Percentiles rank a stretch among this genome's conserved stretches.
phyloP scores from a whole-genome alignment of 2,888 invertebrate species.

The Philopedon plagiatum region DNA sequence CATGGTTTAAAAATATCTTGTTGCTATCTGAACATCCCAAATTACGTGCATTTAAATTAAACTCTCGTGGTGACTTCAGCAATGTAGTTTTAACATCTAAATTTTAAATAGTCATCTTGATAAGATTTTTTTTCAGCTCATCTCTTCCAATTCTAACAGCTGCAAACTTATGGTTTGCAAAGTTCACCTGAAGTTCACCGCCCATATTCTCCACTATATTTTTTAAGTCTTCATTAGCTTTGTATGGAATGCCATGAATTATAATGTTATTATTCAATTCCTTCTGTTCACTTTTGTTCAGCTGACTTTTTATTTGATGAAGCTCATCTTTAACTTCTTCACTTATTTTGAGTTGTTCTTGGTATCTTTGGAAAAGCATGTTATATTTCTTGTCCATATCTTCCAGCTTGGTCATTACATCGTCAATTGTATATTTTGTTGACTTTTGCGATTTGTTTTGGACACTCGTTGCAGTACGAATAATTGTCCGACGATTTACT shows the following conservation, averaged over 20 bases:
- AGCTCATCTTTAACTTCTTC: conserved; percentile 9
- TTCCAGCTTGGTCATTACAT: conserved; percentile 3
- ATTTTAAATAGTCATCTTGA: conserved; percentile 1
- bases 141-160: not conserved
- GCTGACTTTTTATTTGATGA: conserved; percentile 10
- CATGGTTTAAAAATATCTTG: not conserved
- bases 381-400: conserved; percentile 12
- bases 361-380: conserved; percentile 13
- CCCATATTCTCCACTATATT: not conserved
- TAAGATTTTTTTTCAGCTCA: not conserved
- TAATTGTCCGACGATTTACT: not conserved
- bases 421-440: conserved; percentile 2
- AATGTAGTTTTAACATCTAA: not conserved
- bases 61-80: not conserved
- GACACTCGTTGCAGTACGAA: not conserved
- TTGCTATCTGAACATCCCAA: not conserved
- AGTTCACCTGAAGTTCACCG: not conserved
- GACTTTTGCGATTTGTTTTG: not conserved
- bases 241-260: not conserved
- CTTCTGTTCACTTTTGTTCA: conserved; percentile 22
- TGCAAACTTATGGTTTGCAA: not conserved
- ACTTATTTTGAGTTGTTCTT: conserved; percentile 15
- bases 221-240: conserved; percentile 4
- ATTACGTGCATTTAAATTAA: not conserved
- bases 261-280: conserved; percentile 15